Evolutionary conservation across 2,113 vertebrate species (phyloP).

Genomic region (Lasiurus cinereus): DNA sequence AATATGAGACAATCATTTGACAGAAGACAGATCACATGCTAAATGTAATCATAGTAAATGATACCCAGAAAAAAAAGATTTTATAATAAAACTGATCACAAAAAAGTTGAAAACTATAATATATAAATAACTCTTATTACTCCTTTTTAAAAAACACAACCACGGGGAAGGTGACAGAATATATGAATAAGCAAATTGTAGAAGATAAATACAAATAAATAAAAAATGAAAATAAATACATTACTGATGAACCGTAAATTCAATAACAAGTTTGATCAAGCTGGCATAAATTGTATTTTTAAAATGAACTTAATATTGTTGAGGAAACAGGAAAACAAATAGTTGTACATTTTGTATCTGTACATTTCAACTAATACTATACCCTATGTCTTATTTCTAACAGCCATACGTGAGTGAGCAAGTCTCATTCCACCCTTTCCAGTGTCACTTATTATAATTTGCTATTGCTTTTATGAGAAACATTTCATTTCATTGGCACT

Average conservation of each 20-base stretch:
- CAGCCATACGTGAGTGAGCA: not conserved
- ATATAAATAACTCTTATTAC: not conserved
- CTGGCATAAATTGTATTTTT: not conserved
- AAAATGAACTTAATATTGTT: not conserved
- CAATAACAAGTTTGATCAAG: not conserved
- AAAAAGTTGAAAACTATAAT: not conserved
- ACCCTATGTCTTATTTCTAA: not conserved
- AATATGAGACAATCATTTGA: not conserved
- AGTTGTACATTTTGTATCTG: not conserved
- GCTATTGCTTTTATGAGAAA: constrained; percentile 6
- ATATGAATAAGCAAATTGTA: not conserved
- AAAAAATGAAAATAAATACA: constrained; percentile 19
- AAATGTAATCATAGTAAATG: not conserved
- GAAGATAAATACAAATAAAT: constrained; percentile 9
- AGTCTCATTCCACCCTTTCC: not conserved
- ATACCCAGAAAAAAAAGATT: not conserved
- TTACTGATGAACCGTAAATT: not conserved
- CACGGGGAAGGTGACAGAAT: not conserved
- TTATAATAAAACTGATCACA: not conserved
- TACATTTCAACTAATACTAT: not conserved
- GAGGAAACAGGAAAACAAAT: not conserved
- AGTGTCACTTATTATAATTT: not conserved
- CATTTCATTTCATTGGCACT: not conserved
- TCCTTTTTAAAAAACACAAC: not conserved
- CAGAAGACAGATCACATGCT: not conserved